Percentiles rank a stretch among this genome's conserved stretches.
phyloP scores from a whole-genome alignment of 1,140 invertebrate species.

The Diorhabda sublineata region DNA sequence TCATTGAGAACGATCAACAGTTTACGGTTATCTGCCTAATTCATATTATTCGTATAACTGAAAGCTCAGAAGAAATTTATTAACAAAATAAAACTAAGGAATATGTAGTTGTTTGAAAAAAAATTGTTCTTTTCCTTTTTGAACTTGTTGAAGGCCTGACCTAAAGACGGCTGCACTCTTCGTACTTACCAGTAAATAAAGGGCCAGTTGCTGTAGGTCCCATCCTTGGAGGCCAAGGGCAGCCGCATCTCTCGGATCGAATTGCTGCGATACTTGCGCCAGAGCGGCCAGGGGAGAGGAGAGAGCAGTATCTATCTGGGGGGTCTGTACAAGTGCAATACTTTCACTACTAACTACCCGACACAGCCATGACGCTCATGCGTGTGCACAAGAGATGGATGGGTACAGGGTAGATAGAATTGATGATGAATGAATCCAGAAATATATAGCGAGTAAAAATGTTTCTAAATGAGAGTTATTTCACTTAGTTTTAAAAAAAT shows the following conservation, averaged over 20 bases:
- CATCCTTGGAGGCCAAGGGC: slow-evolving; percentile 57
- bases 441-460: background rate
- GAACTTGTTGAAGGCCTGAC: background rate
- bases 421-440: slow-evolving; percentile 19
- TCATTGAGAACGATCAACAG: too few species aligned
- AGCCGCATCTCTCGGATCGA: slow-evolving; percentile 47
- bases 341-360: slow-evolving; percentile 37
- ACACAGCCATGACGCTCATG: slow-evolving; percentile 35
- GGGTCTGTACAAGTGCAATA: slow-evolving; percentile 42
- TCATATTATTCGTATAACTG: too few species aligned
- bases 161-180: slow-evolving; percentile 1
- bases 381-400: slow-evolving; percentile 31
- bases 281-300: slow-evolving; percentile 45
- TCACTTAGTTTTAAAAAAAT: too few species aligned
- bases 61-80: too few species aligned
- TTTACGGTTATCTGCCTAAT: too few species aligned
- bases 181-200: slow-evolving; percentile 66
- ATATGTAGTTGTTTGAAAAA: too few species aligned
- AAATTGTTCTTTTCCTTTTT: background rate
- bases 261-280: slow-evolving; percentile 46
- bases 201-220: slow-evolving; percentile 69
- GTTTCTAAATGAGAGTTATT: background rate
- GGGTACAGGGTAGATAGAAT: slow-evolving; percentile 26
- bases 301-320: slow-evolving; percentile 39
- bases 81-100: too few species aligned